Evolutionary conservation across 2,113 vertebrate genomes (phyloP).

Genomic region (cat (Felis catus)): F.catus_Fca126_mat1.0 CM031420.1:94521501-94522000

Average conservation of each 20-base stretch:
- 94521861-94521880: background rate
- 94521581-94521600: background rate
- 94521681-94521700: constrained; percentile 8
- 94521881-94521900: background rate
- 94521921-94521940: background rate
- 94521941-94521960: background rate
- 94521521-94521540: background rate
- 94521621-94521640: background rate
- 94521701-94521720: constrained; percentile 30
- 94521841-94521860: background rate
- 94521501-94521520: background rate
- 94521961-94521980: background rate
- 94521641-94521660: background rate
- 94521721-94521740: constrained; percentile 55
- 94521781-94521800: constrained; percentile 25
- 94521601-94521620: constrained; percentile 15
- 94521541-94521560: background rate
- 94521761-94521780: background rate
- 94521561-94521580: background rate
- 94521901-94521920: background rate
- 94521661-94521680: background rate
- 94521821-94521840: background rate
- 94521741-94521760: constrained; percentile 65
- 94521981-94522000: constrained; percentile 23
- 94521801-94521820: constrained; percentile 46